A percentile compares a stretch with the other conserved stretches of the same genome.
phyloP scores from a whole-genome alignment of 2,113 vertebrate species.

The Semnornis frantzii region DNA sequence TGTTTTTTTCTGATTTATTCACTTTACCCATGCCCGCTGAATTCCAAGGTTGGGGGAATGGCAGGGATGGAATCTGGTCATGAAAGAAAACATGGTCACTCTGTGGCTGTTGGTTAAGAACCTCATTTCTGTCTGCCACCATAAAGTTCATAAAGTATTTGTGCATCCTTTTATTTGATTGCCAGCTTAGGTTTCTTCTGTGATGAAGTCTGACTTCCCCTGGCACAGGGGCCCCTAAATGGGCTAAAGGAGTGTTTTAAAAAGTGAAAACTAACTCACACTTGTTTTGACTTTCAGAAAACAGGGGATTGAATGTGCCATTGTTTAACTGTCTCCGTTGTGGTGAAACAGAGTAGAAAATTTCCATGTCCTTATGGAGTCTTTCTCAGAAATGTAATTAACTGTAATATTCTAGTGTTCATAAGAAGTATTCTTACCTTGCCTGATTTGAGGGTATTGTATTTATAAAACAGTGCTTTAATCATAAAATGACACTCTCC shows the following conservation, averaged over 20 bases:
- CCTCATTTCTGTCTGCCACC: background rate
- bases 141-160: background rate
- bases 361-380: background rate
- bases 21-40: background rate
- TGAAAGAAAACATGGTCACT: background rate
- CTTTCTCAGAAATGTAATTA: constrained; percentile 26
- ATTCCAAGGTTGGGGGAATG: background rate
- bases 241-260: background rate
- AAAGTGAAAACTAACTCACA: rapidly evolving
- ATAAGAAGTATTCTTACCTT: constrained; percentile 26
- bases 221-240: background rate
- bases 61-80: background rate
- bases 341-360: background rate
- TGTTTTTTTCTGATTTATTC: background rate
- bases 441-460: background rate
- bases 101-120: background rate
- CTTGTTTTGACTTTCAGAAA: background rate
- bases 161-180: background rate
- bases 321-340: background rate
- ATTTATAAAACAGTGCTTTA: constrained; percentile 42
- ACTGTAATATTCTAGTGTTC: constrained; percentile 20
- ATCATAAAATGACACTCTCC: constrained; percentile 39
- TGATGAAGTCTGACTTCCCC: background rate
- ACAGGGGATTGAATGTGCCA: background rate
- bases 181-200: background rate